These are phyloP conservation scores for Danionella dracula DNA, from an alignment of 2,797 vertebrate genomes.

Conservation along the genomic window DNA sequence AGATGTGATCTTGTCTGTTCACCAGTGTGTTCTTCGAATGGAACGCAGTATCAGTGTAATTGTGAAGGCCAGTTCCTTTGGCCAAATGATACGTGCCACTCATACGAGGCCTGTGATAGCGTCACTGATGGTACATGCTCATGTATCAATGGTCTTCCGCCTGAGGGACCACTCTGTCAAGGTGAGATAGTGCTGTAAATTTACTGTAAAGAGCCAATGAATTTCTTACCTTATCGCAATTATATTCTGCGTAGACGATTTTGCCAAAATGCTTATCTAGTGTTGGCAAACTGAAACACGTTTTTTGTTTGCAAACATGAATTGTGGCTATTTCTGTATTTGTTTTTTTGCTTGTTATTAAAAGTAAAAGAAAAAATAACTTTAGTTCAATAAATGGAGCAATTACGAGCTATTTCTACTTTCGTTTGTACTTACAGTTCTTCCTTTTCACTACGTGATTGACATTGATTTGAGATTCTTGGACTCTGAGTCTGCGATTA, in stretches of 20 bases:
- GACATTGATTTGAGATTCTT: constrained; percentile 35
- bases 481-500: not conserved
- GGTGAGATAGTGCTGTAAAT: constrained; percentile 38
- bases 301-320: no score
- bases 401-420: not conserved
- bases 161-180: constrained; percentile 63
- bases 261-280: no score
- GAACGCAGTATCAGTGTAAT: constrained; percentile 10
- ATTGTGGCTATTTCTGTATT: no score
- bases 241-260: no score
- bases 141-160: constrained; percentile 42
- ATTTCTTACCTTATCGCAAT: not conserved
- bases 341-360: not conserved
- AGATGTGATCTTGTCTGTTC: no score
- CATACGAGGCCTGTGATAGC: constrained; percentile 44
- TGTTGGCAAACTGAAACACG: no score
- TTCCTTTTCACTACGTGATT: not conserved
- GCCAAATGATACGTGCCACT: constrained; percentile 29
- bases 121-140: not conserved
- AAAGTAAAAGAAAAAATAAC: no score
- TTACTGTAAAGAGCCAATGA: not conserved
- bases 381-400: no score
- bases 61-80: constrained; percentile 33
- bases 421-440: not conserved
- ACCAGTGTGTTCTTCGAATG: not conserved